phyloP scores from a whole-genome alignment of 2,888 invertebrate genomes.

The Oligia fasciuncula region DNA sequence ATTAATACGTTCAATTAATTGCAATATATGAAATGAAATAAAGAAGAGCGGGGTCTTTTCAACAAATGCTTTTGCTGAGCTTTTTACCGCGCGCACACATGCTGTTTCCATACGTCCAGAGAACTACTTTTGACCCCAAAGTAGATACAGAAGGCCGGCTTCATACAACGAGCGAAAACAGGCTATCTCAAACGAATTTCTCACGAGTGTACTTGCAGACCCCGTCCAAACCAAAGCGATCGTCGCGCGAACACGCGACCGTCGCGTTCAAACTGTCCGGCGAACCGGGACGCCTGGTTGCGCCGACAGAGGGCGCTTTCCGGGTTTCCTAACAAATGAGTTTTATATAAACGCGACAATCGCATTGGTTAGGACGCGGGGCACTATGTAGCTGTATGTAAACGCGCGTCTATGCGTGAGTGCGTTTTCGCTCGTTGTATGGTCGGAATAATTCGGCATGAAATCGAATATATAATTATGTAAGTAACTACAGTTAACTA shows the following conservation, averaged over 20 bases:
- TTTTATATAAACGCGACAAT: neutral
- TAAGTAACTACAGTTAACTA: no score
- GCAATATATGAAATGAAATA: neutral
- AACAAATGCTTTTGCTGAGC: conserved; percentile 2
- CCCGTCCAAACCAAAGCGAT: neutral
- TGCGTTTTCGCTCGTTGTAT: neutral
- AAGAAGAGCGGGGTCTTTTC: neutral
- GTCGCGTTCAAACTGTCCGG: neutral
- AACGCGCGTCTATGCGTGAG: neutral
- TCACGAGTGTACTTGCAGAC: neutral
- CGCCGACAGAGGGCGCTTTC: neutral
- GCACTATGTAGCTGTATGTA: neutral
- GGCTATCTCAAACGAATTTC: neutral
- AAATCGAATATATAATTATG: no score
- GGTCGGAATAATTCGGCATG: neutral
- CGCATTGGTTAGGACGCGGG: neutral
- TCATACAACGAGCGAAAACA: neutral
- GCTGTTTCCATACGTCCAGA: neutral
- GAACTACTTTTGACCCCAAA: neutral
- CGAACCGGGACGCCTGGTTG: neutral
- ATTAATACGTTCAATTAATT: neutral
- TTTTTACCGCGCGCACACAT: neutral
- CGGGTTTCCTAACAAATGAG: neutral
- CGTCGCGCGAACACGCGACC: neutral
- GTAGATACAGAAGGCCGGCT: neutral